Percentiles rank a stretch among this genome's conserved stretches.
Conservation (phyloP, 2,797 vertebrate genomes). For the Cynopterus sphinx region DNA sequence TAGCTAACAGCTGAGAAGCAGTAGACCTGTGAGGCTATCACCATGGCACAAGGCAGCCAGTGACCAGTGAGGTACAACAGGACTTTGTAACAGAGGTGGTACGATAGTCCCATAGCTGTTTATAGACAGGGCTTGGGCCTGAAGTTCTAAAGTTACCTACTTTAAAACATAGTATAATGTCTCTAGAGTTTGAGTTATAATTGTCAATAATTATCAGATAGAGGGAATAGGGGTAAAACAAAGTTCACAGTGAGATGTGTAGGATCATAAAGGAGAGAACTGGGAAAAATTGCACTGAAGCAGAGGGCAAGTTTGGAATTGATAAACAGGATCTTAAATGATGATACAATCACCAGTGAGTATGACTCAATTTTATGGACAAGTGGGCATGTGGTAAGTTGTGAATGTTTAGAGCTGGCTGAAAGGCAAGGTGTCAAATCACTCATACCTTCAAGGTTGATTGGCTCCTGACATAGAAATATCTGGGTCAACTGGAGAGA, state of each 20-base stretch:
- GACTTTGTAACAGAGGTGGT: background rate
- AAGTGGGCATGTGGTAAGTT: background rate
- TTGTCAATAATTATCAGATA: no score
- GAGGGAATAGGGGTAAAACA: background rate
- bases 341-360: no score
- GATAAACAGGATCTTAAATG: background rate
- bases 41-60: background rate
- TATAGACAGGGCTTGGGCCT: background rate
- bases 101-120: background rate
- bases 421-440: background rate
- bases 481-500: constrained; percentile 45
- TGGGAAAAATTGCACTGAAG: background rate
- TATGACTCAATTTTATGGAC: background rate
- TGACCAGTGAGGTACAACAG: background rate
- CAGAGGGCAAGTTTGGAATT: background rate
- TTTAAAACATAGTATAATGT: background rate
- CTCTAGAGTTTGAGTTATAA: background rate
- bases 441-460: constrained; percentile 16
- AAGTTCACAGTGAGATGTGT: background rate
- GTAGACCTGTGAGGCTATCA: background rate
- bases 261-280: background rate
- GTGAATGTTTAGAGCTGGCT: background rate
- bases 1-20: background rate
- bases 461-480: constrained; percentile 30
- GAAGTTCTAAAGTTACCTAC: background rate